These are phyloP conservation scores for Sminthurinus aureus DNA, from an alignment of 2,888 invertebrate genomes.

Conservation along the genomic window DNA sequence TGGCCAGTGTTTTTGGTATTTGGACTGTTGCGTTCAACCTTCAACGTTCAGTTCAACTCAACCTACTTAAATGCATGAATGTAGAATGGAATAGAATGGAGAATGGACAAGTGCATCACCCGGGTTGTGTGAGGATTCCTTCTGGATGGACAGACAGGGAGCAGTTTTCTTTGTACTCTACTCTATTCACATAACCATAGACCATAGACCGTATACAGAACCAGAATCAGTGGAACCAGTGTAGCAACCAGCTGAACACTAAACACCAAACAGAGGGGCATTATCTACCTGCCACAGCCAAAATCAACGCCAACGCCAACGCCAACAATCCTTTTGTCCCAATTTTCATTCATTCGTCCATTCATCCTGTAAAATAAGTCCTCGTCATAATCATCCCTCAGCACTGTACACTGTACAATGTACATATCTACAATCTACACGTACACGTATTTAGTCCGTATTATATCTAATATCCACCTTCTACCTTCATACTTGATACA, in stretches of 20 bases:
- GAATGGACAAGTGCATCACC: background rate
- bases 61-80: background rate
- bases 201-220: too few species aligned
- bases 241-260: background rate
- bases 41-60: background rate
- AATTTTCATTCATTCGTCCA: conserved; percentile 33
- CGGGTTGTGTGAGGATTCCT: conserved; percentile 22
- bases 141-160: conserved; percentile 15
- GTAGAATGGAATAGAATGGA: background rate
- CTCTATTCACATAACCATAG: conserved; percentile 30
- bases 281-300: conserved; percentile 28
- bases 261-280: too few species aligned
- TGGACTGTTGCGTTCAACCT: background rate
- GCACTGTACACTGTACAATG: background rate
- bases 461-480: too few species aligned
- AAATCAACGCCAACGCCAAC: too few species aligned
- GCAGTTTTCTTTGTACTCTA: conserved; percentile 1
- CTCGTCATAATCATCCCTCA: conserved; percentile 28
- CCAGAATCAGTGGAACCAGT: too few species aligned
- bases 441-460: background rate
- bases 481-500: background rate
- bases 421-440: background rate
- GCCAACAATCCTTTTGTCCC: conserved; percentile 33
- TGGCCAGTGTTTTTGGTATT: background rate
- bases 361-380: conserved; percentile 20